Evolutionary conservation across 2,797 vertebrate species (phyloP).

Genomic region (Microcaecilia unicolor): DNA sequence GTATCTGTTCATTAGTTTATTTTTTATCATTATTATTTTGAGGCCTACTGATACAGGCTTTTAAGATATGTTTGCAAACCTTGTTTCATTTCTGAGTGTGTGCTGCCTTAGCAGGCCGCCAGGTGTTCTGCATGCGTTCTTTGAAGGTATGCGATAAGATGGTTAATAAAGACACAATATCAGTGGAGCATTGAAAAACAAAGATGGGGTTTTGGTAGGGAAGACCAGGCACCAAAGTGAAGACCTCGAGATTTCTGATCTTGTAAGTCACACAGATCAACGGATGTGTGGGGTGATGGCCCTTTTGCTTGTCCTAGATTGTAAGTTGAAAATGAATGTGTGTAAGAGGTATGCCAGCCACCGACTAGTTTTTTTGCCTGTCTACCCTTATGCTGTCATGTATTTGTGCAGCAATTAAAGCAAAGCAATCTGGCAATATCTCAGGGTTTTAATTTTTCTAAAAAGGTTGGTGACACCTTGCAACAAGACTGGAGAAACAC

Average conservation of each 20-base stretch:
- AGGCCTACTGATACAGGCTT: conserved; percentile 63
- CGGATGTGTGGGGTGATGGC: conserved; percentile 7
- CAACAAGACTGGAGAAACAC: no score
- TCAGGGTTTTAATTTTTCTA: no score
- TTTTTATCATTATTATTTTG: conserved; percentile 37
- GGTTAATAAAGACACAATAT: conserved; percentile 44
- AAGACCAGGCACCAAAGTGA: no score
- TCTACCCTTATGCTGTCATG: no score
- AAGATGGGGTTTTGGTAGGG: no score
- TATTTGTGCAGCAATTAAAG: no score
- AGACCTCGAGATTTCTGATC: no score
- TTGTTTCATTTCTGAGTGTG: conserved; percentile 60
- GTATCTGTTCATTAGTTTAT: background rate
- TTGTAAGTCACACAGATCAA: no score
- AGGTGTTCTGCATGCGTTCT: conserved; percentile 58
- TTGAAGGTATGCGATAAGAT: conserved; percentile 42
- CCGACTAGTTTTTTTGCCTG: no score
- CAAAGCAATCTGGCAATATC: no score
- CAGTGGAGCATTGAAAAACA: conserved; percentile 13
- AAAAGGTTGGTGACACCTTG: no score
- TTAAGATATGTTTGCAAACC: conserved; percentile 60
- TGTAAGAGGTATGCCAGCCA: background rate
- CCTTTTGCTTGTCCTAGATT: background rate
- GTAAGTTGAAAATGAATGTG: conserved; percentile 4
- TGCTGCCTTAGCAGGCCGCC: conserved; percentile 72